Conservation (phyloP, 1,140 invertebrate species). For the Drosophila watanabei region DNA sequence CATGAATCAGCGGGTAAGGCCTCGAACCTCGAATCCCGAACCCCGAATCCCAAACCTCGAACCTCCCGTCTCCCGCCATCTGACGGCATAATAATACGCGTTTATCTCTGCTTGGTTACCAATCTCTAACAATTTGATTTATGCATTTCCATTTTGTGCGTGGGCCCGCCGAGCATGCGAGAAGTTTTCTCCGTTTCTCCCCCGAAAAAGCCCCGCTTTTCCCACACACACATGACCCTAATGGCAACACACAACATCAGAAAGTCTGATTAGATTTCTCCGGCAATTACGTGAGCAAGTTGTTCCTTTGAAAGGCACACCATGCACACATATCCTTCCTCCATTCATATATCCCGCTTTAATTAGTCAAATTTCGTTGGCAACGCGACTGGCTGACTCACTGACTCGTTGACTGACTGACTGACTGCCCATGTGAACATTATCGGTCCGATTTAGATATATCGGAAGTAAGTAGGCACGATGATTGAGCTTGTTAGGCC, state of each 20-base stretch:
- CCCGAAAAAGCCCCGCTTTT: background rate
- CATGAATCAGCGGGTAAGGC: slow-evolving; percentile 49
- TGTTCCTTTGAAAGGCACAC: slow-evolving; percentile 60
- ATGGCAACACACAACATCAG: slow-evolving; percentile 61
- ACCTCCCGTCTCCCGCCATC: slow-evolving; percentile 7
- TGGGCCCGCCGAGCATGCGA: slow-evolving; percentile 37
- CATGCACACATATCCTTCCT: slow-evolving; percentile 5
- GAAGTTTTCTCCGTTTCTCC: slow-evolving; percentile 20
- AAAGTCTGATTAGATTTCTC: slow-evolving; percentile 72
- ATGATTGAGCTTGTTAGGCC: slow-evolving; percentile 52
- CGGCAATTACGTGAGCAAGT: slow-evolving; percentile 68
- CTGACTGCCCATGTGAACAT: slow-evolving; percentile 37
- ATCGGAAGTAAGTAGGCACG: slow-evolving; percentile 45
- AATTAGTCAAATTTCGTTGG: slow-evolving; percentile 56
- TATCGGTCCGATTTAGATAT: slow-evolving; percentile 46
- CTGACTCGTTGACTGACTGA: background rate
- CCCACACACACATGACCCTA: slow-evolving; percentile 40
- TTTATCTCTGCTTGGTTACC: slow-evolving; percentile 80
- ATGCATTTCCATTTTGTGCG: slow-evolving; percentile 77
- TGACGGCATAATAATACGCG: slow-evolving; percentile 78
- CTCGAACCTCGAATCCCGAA: background rate
- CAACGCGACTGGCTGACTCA: slow-evolving; percentile 30
- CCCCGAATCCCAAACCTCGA: background rate
- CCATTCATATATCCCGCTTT: slow-evolving; percentile 47
- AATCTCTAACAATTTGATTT: slow-evolving; percentile 78